Evolutionary conservation across 2,797 vertebrate genomes (phyloP), one percentile per base, ranked within the genome.

Genomic region (Todus mexicanus): DNA sequence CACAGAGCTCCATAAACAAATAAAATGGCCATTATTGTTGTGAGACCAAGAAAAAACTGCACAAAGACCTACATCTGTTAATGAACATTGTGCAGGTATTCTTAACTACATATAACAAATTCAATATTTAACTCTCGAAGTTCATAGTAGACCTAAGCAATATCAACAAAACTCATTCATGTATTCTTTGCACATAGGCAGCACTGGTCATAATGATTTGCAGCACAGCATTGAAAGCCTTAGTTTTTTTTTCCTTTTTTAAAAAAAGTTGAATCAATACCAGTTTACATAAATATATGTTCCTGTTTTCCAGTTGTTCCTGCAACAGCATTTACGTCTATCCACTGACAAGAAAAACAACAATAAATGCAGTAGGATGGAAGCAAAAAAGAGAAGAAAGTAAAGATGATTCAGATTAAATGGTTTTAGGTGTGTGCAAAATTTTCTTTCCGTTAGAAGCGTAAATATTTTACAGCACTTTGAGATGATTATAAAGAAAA

Each of bases 261-360:
- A 31, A 48, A 48, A 25, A 0, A 48, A 83, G 86, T 94, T 96
- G 85, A 96, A 96, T 97, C 96, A 96, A 97, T 97, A 96, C 48
- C 60, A 53, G 95, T 97, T 98, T 97, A 96, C 95, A 94, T 96
- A 98, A 97, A 97, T 97, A 95, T 94, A 92, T 96, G 95, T 95
- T 97, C 91, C 89, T 94, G 72, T 94, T 97, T 97, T 95, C 89
- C 89, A 95, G 8, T 96, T 96, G 70, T 93, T 97, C 75, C 84
- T 91, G 82, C 83, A 95, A 93, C 61, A 88, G 47, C 31, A 26
- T 95, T 97, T 90, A 51, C 92, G 77, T 84, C 89, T 95, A 80
- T 87, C 90, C 12, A 29, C 63, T 94, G 91, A 90, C 90, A 93
- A 92, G 37, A 78, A 95, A 47, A 95, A 81, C 79, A 91, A 80